Conservation (phyloP, 2,797 vertebrate genomes). For the Dallia pectoralis region DNA sequence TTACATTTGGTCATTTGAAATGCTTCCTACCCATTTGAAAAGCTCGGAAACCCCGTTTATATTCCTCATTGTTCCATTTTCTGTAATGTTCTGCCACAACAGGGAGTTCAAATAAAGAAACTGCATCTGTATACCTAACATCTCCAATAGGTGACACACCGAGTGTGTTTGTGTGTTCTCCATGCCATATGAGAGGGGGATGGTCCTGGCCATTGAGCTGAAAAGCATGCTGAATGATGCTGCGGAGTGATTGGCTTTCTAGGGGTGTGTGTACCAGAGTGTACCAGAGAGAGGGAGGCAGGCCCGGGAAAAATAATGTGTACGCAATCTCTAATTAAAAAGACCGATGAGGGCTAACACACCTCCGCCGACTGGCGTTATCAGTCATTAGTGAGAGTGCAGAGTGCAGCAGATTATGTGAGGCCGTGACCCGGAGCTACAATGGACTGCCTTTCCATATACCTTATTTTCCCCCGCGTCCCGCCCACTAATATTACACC, state of each 20-base stretch:
- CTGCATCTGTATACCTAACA: neutral
- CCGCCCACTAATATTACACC: neutral
- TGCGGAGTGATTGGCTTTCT: neutral
- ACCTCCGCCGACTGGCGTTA: slow-evolving; percentile 46
- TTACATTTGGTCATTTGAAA: too few relatives aligned
- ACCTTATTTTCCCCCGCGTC: neutral
- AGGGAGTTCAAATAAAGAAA: too few relatives aligned
- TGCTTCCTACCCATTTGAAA: too few relatives aligned
- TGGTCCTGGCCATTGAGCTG: neutral
- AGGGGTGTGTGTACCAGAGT: slow-evolving; percentile 4
- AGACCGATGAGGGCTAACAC: slow-evolving; percentile 56
- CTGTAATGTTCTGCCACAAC: too few relatives aligned
- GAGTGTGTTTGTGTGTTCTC: neutral
- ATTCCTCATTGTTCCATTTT: neutral
- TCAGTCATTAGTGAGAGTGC: slow-evolving; percentile 53
- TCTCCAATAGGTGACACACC: neutral
- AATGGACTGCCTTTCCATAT: slow-evolving; percentile 27
- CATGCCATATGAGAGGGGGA: neutral
- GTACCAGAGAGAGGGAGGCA: neutral
- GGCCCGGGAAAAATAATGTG: slow-evolving; percentile 1
- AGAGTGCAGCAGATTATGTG: slow-evolving; percentile 42
- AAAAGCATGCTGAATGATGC: slow-evolving; percentile 1
- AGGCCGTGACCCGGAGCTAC: slow-evolving; percentile 30
- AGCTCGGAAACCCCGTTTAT: too few relatives aligned
- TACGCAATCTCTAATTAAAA: slow-evolving; percentile 52